These are phyloP conservation scores for Solen grandis DNA, from an alignment of 1,140 invertebrate genomes.

Conservation along the genomic window DNA sequence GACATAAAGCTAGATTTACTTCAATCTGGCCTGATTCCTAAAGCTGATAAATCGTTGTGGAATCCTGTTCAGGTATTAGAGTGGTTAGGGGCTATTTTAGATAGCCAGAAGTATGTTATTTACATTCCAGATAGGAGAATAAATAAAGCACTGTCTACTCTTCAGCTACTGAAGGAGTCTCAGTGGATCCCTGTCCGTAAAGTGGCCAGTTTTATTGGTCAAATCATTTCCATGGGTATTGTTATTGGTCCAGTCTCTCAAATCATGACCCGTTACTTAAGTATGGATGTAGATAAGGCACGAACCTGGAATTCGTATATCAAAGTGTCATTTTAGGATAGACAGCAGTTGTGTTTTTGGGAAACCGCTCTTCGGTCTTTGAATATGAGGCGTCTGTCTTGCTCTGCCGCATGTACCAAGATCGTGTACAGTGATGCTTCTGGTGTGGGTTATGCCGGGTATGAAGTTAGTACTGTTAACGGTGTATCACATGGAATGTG, in stretches of 20 bases:
- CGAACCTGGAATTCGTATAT: slow-evolving; percentile 25
- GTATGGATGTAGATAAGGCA: slow-evolving; percentile 23
- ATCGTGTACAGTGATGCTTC: slow-evolving; percentile 30
- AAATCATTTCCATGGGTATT: slow-evolving; percentile 29
- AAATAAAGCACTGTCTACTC: slow-evolving; percentile 13
- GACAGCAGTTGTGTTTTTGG: slow-evolving; percentile 6
- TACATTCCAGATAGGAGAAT: slow-evolving; percentile 6
- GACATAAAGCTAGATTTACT: slow-evolving; percentile 18
- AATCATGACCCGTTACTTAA: slow-evolving; percentile 12
- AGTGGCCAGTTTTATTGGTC: slow-evolving; percentile 17
- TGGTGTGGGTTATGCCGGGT: slow-evolving; percentile 13
- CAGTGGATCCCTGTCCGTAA: neutral
- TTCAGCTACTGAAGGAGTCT: neutral
- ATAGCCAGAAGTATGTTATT: neutral
- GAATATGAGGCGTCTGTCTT: neutral
- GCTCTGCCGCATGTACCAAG: neutral
- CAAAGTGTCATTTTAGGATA: neutral
- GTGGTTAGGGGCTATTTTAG: neutral
- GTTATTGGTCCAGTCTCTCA: slow-evolving; percentile 21
- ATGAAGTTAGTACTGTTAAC: slow-evolving; percentile 21
- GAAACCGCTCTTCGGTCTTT: neutral
- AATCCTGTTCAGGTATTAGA: neutral
- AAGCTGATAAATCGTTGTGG: slow-evolving; percentile 21
- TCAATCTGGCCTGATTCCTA: slow-evolving; percentile 9
- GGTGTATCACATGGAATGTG: slow-evolving; percentile 20